These are phyloP conservation scores for Gulo gulo DNA, from an alignment of 2,113 vertebrate genomes.

Conservation along the genomic window DNA sequence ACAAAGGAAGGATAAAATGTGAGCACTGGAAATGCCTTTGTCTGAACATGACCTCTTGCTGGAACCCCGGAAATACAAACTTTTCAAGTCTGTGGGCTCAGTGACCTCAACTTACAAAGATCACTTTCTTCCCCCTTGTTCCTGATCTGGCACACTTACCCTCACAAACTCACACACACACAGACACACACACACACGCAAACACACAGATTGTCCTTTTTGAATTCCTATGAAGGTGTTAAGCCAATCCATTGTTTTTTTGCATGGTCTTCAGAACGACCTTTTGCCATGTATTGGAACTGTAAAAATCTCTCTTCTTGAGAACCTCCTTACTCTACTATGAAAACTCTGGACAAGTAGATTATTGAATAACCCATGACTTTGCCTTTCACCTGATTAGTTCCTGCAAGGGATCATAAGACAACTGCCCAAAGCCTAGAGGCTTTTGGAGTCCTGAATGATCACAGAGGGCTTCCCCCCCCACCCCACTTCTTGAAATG, in stretches of 20 bases:
- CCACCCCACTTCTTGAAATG: conserved; percentile 51
- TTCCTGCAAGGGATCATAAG: conserved; percentile 81
- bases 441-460: conserved; percentile 16
- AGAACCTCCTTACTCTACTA: conserved; percentile 26
- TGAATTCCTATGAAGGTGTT: not conserved
- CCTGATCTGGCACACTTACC: not conserved
- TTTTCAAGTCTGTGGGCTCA: not conserved
- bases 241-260: not conserved
- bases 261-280: not conserved
- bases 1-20: not conserved
- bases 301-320: conserved; percentile 36
- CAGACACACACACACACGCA: not conserved
- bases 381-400: conserved; percentile 80
- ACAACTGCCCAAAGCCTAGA: conserved; percentile 70
- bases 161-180: not conserved
- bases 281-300: not conserved
- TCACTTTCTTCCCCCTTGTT: not conserved
- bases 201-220: not conserved
- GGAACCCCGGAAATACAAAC: conserved; percentile 21
- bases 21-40: not conserved
- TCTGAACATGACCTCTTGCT: conserved; percentile 44
- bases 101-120: conserved; percentile 47
- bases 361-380: conserved; percentile 83
- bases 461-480: conserved; percentile 54
- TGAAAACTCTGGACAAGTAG: conserved; percentile 67